These are phyloP conservation scores for Cephus cinctus DNA, from an alignment of 1,140 invertebrate species.

Conservation along the genomic window DNA sequence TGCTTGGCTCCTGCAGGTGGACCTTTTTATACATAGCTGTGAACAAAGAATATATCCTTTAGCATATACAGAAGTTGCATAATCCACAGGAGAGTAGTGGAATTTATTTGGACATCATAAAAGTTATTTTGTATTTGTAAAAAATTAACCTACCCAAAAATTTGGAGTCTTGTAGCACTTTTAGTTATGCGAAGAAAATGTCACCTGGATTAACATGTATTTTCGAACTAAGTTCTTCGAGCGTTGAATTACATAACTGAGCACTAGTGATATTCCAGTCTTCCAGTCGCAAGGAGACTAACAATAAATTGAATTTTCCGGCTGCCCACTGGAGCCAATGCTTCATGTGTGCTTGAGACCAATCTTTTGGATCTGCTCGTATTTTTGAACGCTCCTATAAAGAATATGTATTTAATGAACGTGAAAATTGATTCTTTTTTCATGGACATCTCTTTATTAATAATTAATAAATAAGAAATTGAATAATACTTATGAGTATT, in stretches of 20 bases:
- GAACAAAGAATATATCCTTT: slow-evolving; percentile 19
- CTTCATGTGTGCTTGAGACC: slow-evolving; percentile 74
- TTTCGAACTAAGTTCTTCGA: slow-evolving; percentile 70
- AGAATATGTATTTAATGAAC: no score
- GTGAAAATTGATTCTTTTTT: no score
- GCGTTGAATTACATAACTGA: slow-evolving; percentile 71
- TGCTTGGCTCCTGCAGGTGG: slow-evolving; percentile 12
- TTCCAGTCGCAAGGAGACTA: slow-evolving; percentile 59
- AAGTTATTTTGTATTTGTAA: no score
- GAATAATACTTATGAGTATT: no score
- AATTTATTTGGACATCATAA: no score
- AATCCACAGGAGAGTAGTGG: no score
- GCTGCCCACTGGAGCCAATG: slow-evolving; percentile 93
- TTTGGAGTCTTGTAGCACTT: slow-evolving; percentile 87
- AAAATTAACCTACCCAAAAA: slow-evolving; percentile 75
- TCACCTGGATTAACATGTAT: slow-evolving; percentile 82
- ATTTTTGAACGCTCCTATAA: slow-evolving; percentile 63
- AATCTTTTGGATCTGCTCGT: slow-evolving; percentile 67
- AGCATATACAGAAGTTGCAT: background rate
- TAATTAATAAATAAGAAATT: no score
- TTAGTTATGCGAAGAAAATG: slow-evolving; percentile 92
- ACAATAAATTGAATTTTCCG: slow-evolving; percentile 84
- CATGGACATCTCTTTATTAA: no score
- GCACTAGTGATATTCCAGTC: slow-evolving; percentile 81
- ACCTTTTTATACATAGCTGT: slow-evolving; percentile 62